Base-by-base conservation (phyloP, 2,113 vertebrate species). In the Pterophyllum scalare region DNA sequence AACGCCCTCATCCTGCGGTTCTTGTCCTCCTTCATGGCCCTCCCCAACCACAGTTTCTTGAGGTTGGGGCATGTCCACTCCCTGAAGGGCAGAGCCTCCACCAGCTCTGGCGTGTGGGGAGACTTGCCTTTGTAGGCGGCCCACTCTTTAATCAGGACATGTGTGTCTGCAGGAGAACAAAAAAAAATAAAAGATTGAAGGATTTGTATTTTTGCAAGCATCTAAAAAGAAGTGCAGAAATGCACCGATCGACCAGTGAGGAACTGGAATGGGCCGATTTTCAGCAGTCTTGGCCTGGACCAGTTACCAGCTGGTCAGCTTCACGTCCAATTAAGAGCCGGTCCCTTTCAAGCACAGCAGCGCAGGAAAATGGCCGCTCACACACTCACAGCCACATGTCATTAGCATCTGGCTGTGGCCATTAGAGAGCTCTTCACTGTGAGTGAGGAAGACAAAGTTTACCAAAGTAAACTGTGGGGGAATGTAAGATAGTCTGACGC, bases 61-160 rank as follows among this genome's bases (percentile, higher is more conserved):
- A 99, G 95, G 85, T 97, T 98, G 56, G 98, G 98, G 81, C 98
- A 99, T 38, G 98, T 99, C 98, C 98, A 99, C 89, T 99, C 98
- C 87, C 98, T 95, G 94, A 99, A 99, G 4, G 98, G 95, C 7
- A 98, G 96, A 0, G 98, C 98, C 95, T 99, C 97, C 85, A 99
- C 98, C 89, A 99, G 96, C 83, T 99, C 98, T 1, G 98, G 98
- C 11, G 97, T 99, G 83, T 99, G 98, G 20, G 98, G 98, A 52
- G 97, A 97, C 88, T 99, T 99, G 80, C 98, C 98, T 90, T 99
- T 99, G 95, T 97, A 99, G 91, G 98, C 97, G 65, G 97, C 97
- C 98, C 98, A 99, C 94, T 99, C 98, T 87, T 99, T 99, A 90
- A 99, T 96, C 87, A 99, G 96, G 89, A 99, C 97, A 0, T 96